Base-by-base conservation (phyloP, 2,797 vertebrate genomes). In the Poeciliopsis gracilis region DNA sequence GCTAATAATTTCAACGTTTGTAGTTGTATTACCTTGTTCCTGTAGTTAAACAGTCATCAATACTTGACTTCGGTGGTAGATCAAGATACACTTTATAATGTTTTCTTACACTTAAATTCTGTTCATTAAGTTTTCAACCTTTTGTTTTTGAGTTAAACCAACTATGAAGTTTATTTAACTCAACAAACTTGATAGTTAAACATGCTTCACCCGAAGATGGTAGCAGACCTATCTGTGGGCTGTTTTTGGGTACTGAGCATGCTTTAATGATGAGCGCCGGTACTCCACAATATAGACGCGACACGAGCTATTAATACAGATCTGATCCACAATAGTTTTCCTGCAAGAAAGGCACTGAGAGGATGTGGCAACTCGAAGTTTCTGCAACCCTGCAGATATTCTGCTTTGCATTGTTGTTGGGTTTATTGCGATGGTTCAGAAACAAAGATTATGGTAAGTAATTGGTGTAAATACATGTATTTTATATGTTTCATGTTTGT, bases 301-400 rank as follows among this genome's bases (percentile, higher is more conserved):
- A 89, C 74, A 79, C 90, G 86, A 74, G 78, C 88, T 92, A 87
- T 90, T 87, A 92, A 92, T 91, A 88, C 73, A 36, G 77, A 80
- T 81, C 73, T 51, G 70, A 82, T 71, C 63, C 73, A 81, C 70
- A 53, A 86, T 77, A 78, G 77, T 69, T 77, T 67, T 67, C 23
- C 23, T 20, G 45, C 67, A 75, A 49, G 72, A 76, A 63, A 45
- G 20, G 63, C 45, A 1, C 66, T 61, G 38, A 43, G 77, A 86
- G 76, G 87, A 92, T 91, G 91, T 91, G 89, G 85, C 82, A 79
- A 67, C 72, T 41, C 1, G 75, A 53, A 2, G 33, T 82, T 30
- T 30, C 81, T 20, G 57, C 55, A 23, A 77, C 23, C 5, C 80
- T 20, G 20, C 87, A 84, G 80, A 25, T 87, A 8, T 71, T 92